Conservation (phyloP, 2,113 vertebrate genomes). For the Struthidea cinerea region DNA sequence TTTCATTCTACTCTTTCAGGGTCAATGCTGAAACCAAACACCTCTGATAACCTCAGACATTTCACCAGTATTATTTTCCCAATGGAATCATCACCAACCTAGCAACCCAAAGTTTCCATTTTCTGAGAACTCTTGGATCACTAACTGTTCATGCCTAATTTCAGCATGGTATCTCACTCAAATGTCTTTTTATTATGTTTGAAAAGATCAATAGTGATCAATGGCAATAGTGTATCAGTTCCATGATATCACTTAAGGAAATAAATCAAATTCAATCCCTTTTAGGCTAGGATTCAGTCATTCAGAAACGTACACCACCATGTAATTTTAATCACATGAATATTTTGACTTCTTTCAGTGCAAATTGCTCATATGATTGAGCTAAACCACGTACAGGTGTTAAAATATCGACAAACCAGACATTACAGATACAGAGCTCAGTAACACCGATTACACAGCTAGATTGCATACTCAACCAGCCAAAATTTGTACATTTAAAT, state of each 20-base stretch:
- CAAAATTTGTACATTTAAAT: neutral
- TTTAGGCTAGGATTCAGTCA: neutral
- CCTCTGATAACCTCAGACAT: neutral
- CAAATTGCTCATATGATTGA: neutral
- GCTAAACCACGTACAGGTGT: neutral
- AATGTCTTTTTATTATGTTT: neutral
- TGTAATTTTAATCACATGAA: neutral
- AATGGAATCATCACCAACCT: neutral
- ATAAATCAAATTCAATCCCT: neutral
- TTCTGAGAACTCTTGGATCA: neutral
- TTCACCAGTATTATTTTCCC: slow-evolving; percentile 1
- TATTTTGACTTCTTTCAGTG: neutral
- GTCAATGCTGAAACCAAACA: neutral
- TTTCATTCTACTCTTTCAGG: neutral
- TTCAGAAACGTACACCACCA: neutral
- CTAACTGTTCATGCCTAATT: neutral
- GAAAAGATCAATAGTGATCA: neutral
- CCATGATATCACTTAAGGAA: neutral
- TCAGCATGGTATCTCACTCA: neutral
- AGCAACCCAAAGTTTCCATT: neutral
- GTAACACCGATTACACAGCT: neutral
- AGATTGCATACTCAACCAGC: neutral
- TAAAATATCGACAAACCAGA: neutral
- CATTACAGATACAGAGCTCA: neutral
- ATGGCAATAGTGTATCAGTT: neutral